Evolutionary conservation across 2,797 vertebrate species (phyloP).

Genomic region (Remorina albescens): DNA sequence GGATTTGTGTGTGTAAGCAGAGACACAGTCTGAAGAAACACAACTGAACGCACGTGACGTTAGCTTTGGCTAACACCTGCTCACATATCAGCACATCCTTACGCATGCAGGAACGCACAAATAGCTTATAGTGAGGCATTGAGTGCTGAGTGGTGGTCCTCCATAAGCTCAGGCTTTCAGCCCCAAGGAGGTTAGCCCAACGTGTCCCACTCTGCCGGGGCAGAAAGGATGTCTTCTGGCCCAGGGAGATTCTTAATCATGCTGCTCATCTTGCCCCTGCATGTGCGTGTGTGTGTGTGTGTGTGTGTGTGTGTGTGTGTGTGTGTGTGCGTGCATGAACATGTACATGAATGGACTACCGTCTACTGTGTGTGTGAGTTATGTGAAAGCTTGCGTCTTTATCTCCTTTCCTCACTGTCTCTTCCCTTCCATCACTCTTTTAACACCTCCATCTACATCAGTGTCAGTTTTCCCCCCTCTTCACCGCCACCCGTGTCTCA

Average conservation of each 20-base stretch:
- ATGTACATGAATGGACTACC: constrained; percentile 35
- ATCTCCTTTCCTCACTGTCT: constrained; percentile 53
- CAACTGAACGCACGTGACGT: constrained; percentile 3
- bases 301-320: constrained; percentile 42
- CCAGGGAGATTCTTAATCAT: constrained; percentile 67
- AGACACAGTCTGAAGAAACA: constrained; percentile 16
- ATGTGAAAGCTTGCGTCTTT: constrained; percentile 67
- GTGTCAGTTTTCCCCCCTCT: constrained; percentile 53
- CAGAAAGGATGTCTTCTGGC: constrained; percentile 61
- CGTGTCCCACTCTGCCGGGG: constrained; percentile 44
- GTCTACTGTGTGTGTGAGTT: constrained; percentile 53
- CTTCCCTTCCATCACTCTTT: constrained; percentile 65
- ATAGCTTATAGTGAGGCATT: constrained; percentile 19
- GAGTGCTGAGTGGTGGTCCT: constrained; percentile 51
- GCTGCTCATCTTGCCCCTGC: constrained; percentile 54
- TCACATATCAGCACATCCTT: constrained; percentile 12
- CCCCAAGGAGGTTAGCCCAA: constrained; percentile 44
- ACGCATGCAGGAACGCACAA: constrained; percentile 23
- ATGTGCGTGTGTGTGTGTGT: constrained; percentile 19
- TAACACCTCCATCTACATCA: constrained; percentile 71
- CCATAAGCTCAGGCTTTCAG: constrained; percentile 52
- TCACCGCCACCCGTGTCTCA: constrained; percentile 38
- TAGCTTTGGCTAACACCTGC: not conserved
- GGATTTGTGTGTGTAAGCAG: constrained; percentile 7
- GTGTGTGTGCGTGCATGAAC: constrained; percentile 6